Evolutionary conservation across 2,888 invertebrate species (phyloP), one percentile per base, ranked within the genome.

Genomic region (Spisula subtruncata): DNA sequence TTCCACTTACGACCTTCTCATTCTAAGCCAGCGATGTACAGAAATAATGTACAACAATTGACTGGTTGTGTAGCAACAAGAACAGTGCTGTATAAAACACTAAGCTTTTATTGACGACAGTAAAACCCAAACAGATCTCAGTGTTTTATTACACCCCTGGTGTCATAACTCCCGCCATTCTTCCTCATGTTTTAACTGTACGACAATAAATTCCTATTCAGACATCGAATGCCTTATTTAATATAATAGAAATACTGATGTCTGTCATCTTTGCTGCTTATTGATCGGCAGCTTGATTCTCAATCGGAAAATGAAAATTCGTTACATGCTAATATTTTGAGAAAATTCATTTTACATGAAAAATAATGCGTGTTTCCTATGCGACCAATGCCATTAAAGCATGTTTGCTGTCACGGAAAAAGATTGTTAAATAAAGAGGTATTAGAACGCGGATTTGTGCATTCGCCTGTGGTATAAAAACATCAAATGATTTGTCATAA

Each of bases 31-130:
- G n/a, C n/a, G n/a, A n/a, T n/a, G n/a, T n/a, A n/a, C n/a, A n/a
- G n/a, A n/a, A n/a, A n/a, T n/a, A n/a, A n/a, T n/a, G n/a, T n/a
- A n/a, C n/a, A n/a, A 32, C 75, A 35, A 35, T 75, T 32, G 32
- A 35, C n/a, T n/a, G n/a, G 41, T 41, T 5, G 75, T 32, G 25
- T 75, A 75, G 16, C 35, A 18, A 32, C 29, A 41, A 2, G 75
- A 75, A 35, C 75, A 75, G 32, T 18, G 29, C 18, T 75, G 18
- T 12, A 75, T 75, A 75, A 75, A 75, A 75, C 32, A 75, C 75
- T 35, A 75, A 75, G 35, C n/a, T 75, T 75, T 75, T 75, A 75
- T 75, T 35, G 75, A 75, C 75, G 75, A 75, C 75, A 35, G 35
- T 75, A 75, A 75, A 75, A 75, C 32, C 75, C 32, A 18, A 32